Percentiles rank a stretch among this genome's conserved stretches.
Evolutionary conservation across 2,113 vertebrate species (phyloP).

Genomic region (Stigmatopora nigra): DNA sequence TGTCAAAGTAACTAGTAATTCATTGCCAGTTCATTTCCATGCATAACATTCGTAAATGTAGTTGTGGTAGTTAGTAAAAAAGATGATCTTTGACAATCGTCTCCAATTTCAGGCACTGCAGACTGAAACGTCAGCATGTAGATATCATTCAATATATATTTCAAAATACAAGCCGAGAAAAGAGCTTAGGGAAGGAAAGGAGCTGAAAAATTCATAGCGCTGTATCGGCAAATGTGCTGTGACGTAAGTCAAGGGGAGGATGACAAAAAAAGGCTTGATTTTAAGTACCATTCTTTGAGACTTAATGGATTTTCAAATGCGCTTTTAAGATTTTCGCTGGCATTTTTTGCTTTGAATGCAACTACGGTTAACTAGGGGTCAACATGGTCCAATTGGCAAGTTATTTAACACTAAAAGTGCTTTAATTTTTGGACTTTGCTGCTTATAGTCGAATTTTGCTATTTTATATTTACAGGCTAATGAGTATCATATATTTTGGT

Average conservation of each 20-base stretch:
- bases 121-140: neutral
- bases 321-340: slow-evolving; percentile 37
- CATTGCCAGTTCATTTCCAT: neutral
- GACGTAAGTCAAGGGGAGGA: slow-evolving; percentile 6
- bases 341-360: slow-evolving; percentile 21
- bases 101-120: neutral
- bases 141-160: neutral
- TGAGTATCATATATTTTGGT: too few species aligned
- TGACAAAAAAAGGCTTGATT: slow-evolving; percentile 6
- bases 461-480: too few species aligned
- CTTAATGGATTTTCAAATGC: slow-evolving; percentile 46
- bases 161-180: slow-evolving; percentile 6
- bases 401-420: neutral
- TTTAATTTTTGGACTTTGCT: neutral
- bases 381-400: neutral
- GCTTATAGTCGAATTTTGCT: too few species aligned
- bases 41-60: too few species aligned
- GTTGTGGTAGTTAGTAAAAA: too few species aligned
- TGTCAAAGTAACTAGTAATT: neutral
- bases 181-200: slow-evolving; percentile 10
- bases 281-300: slow-evolving; percentile 36
- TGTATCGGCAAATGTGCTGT: slow-evolving; percentile 31
- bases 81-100: neutral
- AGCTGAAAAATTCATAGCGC: slow-evolving; percentile 40
- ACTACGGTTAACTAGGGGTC: slow-evolving; percentile 16